Evolutionary conservation across 2,888 invertebrate genomes (phyloP).

Genomic region (Epirrita christyi): DNA sequence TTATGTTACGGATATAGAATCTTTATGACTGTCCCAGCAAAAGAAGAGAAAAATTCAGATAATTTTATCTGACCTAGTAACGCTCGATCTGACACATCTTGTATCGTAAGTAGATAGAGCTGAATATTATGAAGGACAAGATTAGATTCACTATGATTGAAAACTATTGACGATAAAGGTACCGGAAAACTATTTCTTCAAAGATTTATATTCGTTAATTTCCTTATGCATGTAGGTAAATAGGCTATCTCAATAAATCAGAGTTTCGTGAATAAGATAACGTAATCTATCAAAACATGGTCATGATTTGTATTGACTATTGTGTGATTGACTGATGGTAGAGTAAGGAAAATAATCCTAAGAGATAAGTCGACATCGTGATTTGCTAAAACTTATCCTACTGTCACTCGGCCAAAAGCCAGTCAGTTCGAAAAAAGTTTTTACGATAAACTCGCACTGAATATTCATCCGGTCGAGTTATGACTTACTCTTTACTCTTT

Average conservation of each 20-base stretch:
- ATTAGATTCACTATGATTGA: conserved; percentile 28
- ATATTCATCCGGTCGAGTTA: no score
- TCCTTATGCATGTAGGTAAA: not conserved
- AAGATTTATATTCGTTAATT: no score
- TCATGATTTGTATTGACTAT: not conserved
- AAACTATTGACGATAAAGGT: conserved; percentile 15
- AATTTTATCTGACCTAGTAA: conserved; percentile 45
- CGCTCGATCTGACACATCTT: conserved; percentile 18
- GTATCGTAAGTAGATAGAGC: conserved; percentile 7
- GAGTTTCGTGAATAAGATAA: not conserved
- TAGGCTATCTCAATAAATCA: not conserved
- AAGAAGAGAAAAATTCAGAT: conserved; percentile 17
- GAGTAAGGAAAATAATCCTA: not conserved
- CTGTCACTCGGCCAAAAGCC: no score
- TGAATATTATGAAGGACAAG: conserved; percentile 7
- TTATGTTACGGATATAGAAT: conserved; percentile 21
- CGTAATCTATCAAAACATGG: not conserved
- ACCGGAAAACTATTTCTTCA: not conserved
- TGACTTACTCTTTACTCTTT: no score
- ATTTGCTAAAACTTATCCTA: no score
- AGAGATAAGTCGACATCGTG: no score
- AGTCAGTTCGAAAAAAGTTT: no score
- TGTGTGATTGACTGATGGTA: not conserved
- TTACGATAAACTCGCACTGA: no score
- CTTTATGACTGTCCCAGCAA: conserved; percentile 11